Evolutionary conservation across 2,888 invertebrate species (phyloP), one percentile per base, ranked within the genome.

Genomic region (Andrena bicolor): DNA sequence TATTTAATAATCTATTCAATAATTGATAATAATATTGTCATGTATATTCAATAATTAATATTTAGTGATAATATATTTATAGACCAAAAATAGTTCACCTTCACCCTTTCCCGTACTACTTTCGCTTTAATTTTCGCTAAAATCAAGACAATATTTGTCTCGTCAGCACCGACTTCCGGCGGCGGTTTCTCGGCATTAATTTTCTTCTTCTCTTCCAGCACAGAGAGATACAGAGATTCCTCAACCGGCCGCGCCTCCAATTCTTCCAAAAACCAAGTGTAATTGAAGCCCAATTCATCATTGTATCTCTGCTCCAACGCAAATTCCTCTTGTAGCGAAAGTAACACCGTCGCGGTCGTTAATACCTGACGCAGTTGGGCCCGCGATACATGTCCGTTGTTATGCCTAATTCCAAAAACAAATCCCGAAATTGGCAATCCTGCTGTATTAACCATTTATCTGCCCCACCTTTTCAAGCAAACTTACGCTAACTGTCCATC

Each of bases 241-340:
- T 94, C 94, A 41, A 93, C 87, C 4, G 92, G 89, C 70, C 91
- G 91, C 0, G 95, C 93, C 85, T 95, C 95, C 23, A 96, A 95
- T 94, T 97, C 97, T 76, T 95, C 95, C 71, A 97, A 94, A 87
- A 97, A 96, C 88, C 95, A 95, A 82, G 95, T 95, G 91, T 97
- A 97, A 94, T 96, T 96, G 93, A 97, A 97, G 28, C 97, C 97
- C 90, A 96, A 93, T 91, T 97, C 96, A 92, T 97, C 96, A 82
- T 96, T 96, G 94, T 96, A 97, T 84, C 96, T 95, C 88, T 95
- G 95, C 91, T 97, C 96, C 63, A 97, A 94, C 26, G 97, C 96
- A 76, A 95, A 95, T 73, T 96, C 93, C 91, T 97, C 97, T 88
- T 95, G 95, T 64, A 95, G 95, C 0, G 96, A 95, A 7, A 96